Percentiles rank a stretch among this genome's conserved stretches.
Evolutionary conservation across 2,797 vertebrate species (phyloP).

Genomic region (Kryptopterus vitreolus): DNA sequence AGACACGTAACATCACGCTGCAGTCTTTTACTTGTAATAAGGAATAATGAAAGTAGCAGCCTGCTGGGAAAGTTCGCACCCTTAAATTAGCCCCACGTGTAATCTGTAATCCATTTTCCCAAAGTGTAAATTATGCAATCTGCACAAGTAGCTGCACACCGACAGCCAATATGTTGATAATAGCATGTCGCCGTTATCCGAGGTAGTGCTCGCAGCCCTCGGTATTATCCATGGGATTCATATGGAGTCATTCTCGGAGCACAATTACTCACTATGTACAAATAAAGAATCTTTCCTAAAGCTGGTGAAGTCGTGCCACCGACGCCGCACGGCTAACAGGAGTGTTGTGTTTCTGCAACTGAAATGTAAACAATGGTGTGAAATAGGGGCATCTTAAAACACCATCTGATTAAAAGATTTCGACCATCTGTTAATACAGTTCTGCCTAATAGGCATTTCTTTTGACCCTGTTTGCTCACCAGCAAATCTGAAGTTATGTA

Average conservation of each 20-base stretch:
- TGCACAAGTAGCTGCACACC: slow-evolving; percentile 46
- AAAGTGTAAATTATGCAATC: slow-evolving; percentile 60
- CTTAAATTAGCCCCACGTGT: slow-evolving; percentile 53
- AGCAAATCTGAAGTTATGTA: too few relatives aligned
- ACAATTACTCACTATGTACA: slow-evolving; percentile 30
- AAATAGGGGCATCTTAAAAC: slow-evolving; percentile 41
- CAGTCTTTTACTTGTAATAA: slow-evolving; percentile 40
- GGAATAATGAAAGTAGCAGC: slow-evolving; percentile 48
- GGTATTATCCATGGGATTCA: slow-evolving; percentile 6
- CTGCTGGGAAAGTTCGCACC: slow-evolving; percentile 53
- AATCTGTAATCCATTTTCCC: slow-evolving; percentile 53
- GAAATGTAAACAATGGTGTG: slow-evolving; percentile 54
- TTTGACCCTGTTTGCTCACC: too few relatives aligned
- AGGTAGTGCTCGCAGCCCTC: slow-evolving; percentile 4
- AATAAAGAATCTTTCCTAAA: slow-evolving; percentile 14
- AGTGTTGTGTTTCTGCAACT: slow-evolving; percentile 50
- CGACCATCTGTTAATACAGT: neutral
- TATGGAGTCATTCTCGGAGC: neutral
- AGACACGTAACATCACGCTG: slow-evolving; percentile 29
- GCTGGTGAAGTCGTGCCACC: slow-evolving; percentile 27
- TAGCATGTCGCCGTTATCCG: slow-evolving; percentile 38
- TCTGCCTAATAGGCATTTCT: neutral
- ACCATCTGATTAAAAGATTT: neutral
- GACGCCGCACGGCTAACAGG: slow-evolving; percentile 24
- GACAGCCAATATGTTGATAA: slow-evolving; percentile 54